Percentiles rank a stretch among this genome's conserved stretches.
Evolutionary conservation across 2,888 invertebrate genomes (phyloP).

Genomic region (Oegoconia quadripuncta): DNA sequence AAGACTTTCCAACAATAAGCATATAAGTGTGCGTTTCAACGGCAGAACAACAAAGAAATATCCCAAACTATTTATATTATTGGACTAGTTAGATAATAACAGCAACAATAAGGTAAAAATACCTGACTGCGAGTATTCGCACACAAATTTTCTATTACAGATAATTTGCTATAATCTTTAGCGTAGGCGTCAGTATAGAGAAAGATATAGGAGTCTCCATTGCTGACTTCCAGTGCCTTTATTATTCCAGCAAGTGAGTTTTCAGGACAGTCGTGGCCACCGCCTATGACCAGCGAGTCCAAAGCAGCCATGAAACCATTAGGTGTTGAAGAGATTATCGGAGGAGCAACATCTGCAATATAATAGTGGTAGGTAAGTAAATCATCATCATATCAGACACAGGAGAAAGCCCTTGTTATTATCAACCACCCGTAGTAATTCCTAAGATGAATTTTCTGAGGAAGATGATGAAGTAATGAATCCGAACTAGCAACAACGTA

Average conservation of each 20-base stretch:
- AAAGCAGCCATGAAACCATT: constrained; percentile 23
- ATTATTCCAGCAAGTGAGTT: constrained; percentile 34
- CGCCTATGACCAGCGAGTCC: constrained; percentile 18
- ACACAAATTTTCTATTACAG: constrained; percentile 27
- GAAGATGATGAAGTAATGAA: too few relatives aligned
- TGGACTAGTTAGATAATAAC: too few relatives aligned
- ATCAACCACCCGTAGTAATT: too few relatives aligned
- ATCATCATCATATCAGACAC: too few relatives aligned
- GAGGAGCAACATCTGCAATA: constrained; percentile 29
- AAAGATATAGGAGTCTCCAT: constrained; percentile 39
- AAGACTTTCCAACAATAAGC: too few relatives aligned
- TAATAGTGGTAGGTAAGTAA: neutral
- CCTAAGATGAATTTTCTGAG: too few relatives aligned
- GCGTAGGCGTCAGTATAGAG: constrained; percentile 56
- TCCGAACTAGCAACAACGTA: too few relatives aligned
- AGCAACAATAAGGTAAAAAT: neutral
- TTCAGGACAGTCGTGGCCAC: constrained; percentile 32
- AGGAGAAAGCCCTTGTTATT: too few relatives aligned
- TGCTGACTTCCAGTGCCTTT: constrained; percentile 35
- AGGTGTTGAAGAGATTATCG: constrained; percentile 18
- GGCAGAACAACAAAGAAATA: too few relatives aligned
- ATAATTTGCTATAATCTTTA: constrained; percentile 28
- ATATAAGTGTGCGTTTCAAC: too few relatives aligned
- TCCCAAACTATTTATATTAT: too few relatives aligned
- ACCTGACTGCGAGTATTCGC: constrained; percentile 27